phyloP scores from a whole-genome alignment of 2,888 invertebrate genomes.

The Drosophila picticornis region DNA sequence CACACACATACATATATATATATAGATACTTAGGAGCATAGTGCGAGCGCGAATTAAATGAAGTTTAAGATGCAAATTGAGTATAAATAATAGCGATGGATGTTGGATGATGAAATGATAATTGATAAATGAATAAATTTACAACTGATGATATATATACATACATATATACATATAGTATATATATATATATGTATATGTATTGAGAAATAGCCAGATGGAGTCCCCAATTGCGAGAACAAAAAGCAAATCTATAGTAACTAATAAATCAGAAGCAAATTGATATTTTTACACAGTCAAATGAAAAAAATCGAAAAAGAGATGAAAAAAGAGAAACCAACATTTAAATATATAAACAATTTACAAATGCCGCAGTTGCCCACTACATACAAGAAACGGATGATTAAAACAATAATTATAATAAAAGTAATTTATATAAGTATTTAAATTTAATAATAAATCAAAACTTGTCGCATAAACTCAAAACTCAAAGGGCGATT shows the following conservation, averaged over 20 bases:
- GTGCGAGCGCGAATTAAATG: slow-evolving; percentile 42
- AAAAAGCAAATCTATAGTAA: slow-evolving; percentile 57
- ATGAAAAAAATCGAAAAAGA: slow-evolving; percentile 37
- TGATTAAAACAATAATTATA: slow-evolving; percentile 77
- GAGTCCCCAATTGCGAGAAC: slow-evolving; percentile 52
- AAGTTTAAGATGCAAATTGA: slow-evolving; percentile 28
- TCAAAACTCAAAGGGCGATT: slow-evolving; percentile 31
- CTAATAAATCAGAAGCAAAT: slow-evolving; percentile 64
- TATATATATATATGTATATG: not conserved
- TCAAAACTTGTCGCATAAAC: slow-evolving; percentile 75
- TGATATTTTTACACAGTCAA: slow-evolving; percentile 77
- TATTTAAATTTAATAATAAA: slow-evolving; percentile 79
- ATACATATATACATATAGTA: not conserved
- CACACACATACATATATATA: slow-evolving; percentile 16
- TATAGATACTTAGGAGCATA: slow-evolving; percentile 41
- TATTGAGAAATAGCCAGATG: slow-evolving; percentile 52
- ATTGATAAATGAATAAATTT: slow-evolving; percentile 18
- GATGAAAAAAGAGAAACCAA: slow-evolving; percentile 38
- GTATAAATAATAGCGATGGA: slow-evolving; percentile 32
- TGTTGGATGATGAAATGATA: slow-evolving; percentile 19
- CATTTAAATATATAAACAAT: slow-evolving; percentile 73
- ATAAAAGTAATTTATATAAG: slow-evolving; percentile 79
- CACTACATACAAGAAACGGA: slow-evolving; percentile 67
- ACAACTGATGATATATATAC: slow-evolving; percentile 7
- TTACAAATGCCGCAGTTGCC: slow-evolving; percentile 82